Percentiles rank a stretch among this genome's conserved stretches.
Evolutionary conservation across 2,888 invertebrate genomes (phyloP).

Genomic region (Helleia helle): DNA sequence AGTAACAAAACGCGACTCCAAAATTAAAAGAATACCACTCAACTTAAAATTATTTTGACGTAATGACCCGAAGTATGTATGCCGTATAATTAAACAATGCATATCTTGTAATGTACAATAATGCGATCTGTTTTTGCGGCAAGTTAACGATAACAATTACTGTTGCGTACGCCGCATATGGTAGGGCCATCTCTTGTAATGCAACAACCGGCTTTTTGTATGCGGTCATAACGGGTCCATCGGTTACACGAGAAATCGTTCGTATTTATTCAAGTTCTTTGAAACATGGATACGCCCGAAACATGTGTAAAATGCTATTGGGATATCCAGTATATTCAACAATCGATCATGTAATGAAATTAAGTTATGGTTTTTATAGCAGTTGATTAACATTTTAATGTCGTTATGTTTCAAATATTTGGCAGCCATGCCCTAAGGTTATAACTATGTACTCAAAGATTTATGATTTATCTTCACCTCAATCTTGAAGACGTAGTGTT

Average conservation of each 20-base stretch:
- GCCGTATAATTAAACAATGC: background rate
- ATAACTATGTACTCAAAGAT: too few relatives aligned
- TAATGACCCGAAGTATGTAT: background rate
- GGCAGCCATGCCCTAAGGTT: too few relatives aligned
- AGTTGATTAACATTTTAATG: too few relatives aligned
- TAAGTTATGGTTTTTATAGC: too few relatives aligned
- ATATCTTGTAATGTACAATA: background rate
- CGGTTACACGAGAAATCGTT: conserved; percentile 3
- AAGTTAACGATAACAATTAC: conserved; percentile 2
- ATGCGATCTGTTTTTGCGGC: background rate
- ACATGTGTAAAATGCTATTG: too few relatives aligned
- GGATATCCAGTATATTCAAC: too few relatives aligned
- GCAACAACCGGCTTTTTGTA: conserved; percentile 3
- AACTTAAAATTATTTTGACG: background rate
- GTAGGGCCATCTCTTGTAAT: background rate
- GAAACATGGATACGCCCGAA: conserved; percentile 17
- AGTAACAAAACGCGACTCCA: too few relatives aligned
- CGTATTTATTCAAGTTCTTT: background rate
- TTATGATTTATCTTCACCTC: too few relatives aligned
- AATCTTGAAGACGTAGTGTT: too few relatives aligned
- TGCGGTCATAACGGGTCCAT: conserved; percentile 1
- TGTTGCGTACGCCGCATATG: conserved; percentile 4
- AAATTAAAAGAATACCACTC: too few relatives aligned
- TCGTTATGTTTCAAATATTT: too few relatives aligned
- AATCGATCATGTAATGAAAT: too few relatives aligned